phyloP scores from a whole-genome alignment of 2,113 vertebrate genomes.

The Heteronetta atricapilla region DNA sequence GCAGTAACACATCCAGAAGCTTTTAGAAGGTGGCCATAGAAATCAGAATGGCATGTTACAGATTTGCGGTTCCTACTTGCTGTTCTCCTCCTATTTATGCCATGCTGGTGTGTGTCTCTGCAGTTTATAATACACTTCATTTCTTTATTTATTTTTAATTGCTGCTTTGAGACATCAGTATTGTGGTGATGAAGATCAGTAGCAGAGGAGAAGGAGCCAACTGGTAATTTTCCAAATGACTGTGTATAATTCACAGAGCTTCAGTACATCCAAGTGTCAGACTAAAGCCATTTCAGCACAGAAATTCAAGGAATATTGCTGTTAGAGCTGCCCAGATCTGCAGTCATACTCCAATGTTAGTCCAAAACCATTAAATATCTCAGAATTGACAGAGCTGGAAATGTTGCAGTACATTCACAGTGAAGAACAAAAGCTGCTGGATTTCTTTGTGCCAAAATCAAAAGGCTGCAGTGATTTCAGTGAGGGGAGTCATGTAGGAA shows the following conservation, averaged over 20 bases:
- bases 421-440: not conserved
- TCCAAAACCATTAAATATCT: not conserved
- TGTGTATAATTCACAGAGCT: not conserved
- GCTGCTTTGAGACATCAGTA: not conserved
- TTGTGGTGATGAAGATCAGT: not conserved
- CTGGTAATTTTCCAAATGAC: not conserved
- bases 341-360: not conserved
- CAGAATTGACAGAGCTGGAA: not conserved
- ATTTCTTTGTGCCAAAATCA: not conserved
- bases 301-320: not conserved
- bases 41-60: not conserved
- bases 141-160: not conserved
- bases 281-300: not conserved
- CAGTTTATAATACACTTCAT: not conserved
- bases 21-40: not conserved
- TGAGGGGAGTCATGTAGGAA: not conserved
- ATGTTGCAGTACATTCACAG: not conserved
- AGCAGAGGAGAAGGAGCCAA: not conserved
- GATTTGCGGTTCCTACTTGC: not conserved
- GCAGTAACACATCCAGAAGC: not conserved
- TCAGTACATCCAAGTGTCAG: not conserved
- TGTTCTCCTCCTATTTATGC: not conserved
- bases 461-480: not conserved
- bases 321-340: not conserved
- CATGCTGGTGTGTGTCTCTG: not conserved